Percentiles rank a stretch among this genome's conserved stretches.
Evolutionary conservation across 1,140 invertebrate species (phyloP).

Genomic region (Metopolophium dirhodum): DNA sequence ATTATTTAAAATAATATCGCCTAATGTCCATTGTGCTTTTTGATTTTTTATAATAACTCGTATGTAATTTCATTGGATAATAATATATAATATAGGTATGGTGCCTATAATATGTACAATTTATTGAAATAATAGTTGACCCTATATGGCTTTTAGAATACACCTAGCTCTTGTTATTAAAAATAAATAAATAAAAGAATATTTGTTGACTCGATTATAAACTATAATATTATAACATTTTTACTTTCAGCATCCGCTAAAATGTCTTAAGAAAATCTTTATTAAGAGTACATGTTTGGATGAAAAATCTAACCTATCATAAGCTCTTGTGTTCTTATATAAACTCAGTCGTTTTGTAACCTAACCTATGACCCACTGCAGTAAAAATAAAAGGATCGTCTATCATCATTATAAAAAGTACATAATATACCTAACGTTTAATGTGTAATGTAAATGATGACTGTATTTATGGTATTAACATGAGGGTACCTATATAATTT

Average conservation of each 20-base stretch:
- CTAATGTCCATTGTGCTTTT: too few relatives aligned
- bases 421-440: neutral
- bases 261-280: neutral
- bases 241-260: neutral
- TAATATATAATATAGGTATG: too few relatives aligned
- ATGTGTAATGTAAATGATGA: neutral
- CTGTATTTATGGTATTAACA: slow-evolving; percentile 8
- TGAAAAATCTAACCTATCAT: neutral
- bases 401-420: neutral
- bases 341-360: neutral
- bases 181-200: neutral
- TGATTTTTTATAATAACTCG: too few relatives aligned
- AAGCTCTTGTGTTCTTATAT: neutral
- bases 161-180: too few relatives aligned
- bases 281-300: neutral
- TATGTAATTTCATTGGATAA: too few relatives aligned
- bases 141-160: too few relatives aligned
- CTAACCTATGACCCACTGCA: neutral
- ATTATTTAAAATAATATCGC: neutral
- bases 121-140: too few relatives aligned
- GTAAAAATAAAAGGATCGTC: slow-evolving; percentile 7
- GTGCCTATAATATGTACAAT: too few relatives aligned
- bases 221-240: neutral
- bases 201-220: neutral
- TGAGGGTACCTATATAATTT: neutral